phyloP scores from a whole-genome alignment of 2,113 vertebrate genomes.

The Talpa occidentalis region DNA sequence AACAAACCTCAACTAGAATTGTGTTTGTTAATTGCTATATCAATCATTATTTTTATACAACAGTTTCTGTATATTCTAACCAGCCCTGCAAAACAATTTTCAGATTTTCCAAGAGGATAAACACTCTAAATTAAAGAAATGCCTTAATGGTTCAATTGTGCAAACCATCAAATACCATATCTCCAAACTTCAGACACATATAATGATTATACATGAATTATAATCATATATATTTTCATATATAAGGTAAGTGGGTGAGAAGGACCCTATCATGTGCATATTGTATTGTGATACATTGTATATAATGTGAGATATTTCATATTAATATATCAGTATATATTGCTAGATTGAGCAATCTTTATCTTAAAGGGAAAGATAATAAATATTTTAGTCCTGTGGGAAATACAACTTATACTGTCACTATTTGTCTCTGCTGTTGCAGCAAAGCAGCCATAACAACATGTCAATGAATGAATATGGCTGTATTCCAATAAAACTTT shows the following conservation, averaged over 20 bases:
- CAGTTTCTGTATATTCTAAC: slow-evolving; percentile 9
- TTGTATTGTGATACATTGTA: not conserved
- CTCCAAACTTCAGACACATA: not conserved
- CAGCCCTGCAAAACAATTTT: not conserved
- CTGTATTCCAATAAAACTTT: not conserved
- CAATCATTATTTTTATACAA: slow-evolving; percentile 2
- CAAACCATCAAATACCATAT: not conserved
- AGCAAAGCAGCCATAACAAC: not conserved
- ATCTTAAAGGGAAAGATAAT: not conserved
- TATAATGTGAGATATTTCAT: not conserved
- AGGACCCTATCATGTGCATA: not conserved
- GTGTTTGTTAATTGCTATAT: slow-evolving; percentile 3
- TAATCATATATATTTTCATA: not conserved
- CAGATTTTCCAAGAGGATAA: not conserved
- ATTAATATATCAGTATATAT: not conserved
- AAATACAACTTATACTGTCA: not conserved
- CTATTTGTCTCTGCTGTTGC: not conserved
- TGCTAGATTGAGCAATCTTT: not conserved
- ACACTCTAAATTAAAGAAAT: not conserved
- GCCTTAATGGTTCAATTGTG: not conserved
- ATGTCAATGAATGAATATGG: not conserved
- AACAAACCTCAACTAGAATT: not conserved
- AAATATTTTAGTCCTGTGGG: not conserved
- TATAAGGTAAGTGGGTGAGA: no score
- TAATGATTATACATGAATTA: not conserved